These are phyloP conservation scores for Euspilapteryx auroguttella DNA, from an alignment of 2,888 invertebrate genomes.

Conservation along the genomic window DNA sequence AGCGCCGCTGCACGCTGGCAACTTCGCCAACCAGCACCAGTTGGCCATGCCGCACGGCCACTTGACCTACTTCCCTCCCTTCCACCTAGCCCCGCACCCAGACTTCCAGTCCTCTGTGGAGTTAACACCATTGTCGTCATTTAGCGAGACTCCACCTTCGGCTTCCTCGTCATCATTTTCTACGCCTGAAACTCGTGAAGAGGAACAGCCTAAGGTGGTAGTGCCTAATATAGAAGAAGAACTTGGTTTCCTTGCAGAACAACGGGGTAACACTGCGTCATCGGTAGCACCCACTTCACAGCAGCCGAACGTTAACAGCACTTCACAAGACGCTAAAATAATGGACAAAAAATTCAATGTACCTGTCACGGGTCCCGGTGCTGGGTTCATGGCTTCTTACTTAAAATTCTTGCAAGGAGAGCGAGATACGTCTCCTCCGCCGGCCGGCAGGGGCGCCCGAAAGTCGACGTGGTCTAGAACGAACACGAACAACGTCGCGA, in stretches of 20 bases:
- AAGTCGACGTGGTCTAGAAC: slow-evolving; percentile 68
- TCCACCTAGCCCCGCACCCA: slow-evolving; percentile 71
- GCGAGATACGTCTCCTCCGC: slow-evolving; percentile 79
- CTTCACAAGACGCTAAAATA: slow-evolving; percentile 52
- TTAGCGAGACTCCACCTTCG: slow-evolving; percentile 62
- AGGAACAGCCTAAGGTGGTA: slow-evolving; percentile 80
- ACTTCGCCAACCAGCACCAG: slow-evolving; percentile 66
- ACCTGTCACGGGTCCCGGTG: slow-evolving; percentile 63
- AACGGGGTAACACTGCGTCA: slow-evolving; percentile 51
- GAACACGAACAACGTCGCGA: slow-evolving; percentile 34
- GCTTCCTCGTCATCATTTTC: slow-evolving; percentile 59
- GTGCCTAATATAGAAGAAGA: slow-evolving; percentile 90
- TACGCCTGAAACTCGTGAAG: slow-evolving; percentile 62
- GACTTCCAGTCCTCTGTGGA: slow-evolving; percentile 69
- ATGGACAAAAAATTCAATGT: slow-evolving; percentile 65
- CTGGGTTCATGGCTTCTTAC: slow-evolving; percentile 87
- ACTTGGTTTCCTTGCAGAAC: slow-evolving; percentile 76
- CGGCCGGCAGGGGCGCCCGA: slow-evolving; percentile 66
- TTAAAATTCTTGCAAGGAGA: slow-evolving; percentile 84
- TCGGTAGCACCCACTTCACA: slow-evolving; percentile 55
- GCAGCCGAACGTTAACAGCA: slow-evolving; percentile 48
- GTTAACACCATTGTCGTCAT: slow-evolving; percentile 62
- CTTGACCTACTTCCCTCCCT: slow-evolving; percentile 77
- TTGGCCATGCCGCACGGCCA: slow-evolving; percentile 71
- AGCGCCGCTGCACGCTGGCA: slow-evolving; percentile 55